Percentiles rank a stretch among this genome's conserved stretches.
Evolutionary conservation across 2,113 vertebrate genomes (phyloP).

Genomic region (Nannospalax galili): DNA sequence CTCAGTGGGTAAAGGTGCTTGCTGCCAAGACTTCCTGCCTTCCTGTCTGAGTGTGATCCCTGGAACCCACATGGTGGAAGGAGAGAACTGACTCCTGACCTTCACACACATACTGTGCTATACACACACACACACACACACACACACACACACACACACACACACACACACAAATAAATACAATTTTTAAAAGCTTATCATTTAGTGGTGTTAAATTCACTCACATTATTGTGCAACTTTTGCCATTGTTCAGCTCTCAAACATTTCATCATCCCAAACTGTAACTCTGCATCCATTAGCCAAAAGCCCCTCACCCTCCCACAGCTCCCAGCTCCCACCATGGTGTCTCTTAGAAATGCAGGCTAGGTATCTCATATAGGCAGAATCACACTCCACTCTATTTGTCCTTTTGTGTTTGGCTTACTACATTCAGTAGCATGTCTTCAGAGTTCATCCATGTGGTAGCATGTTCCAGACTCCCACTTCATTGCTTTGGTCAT

Average conservation of each 20-base stretch:
- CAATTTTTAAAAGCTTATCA: not conserved
- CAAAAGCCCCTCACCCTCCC: not conserved
- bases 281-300: not conserved
- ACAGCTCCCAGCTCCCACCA: not conserved
- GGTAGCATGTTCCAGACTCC: not conserved
- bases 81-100: not conserved
- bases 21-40: not conserved
- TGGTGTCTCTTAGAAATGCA: not conserved
- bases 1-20: not conserved
- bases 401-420: not conserved
- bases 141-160: not conserved
- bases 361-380: not conserved
- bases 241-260: not conserved
- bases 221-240: not conserved
- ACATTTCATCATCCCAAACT: not conserved
- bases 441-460: not conserved
- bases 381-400: not conserved
- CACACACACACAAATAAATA: not conserved
- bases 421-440: not conserved
- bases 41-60: too few species aligned
- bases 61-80: not conserved
- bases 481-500: not conserved
- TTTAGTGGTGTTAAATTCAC: not conserved
- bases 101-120: too few species aligned
- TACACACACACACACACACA: not conserved